Percentiles rank a stretch among this genome's conserved stretches.
phyloP scores from a whole-genome alignment of 2,113 vertebrate species.

The Leptosomus discolor region DNA sequence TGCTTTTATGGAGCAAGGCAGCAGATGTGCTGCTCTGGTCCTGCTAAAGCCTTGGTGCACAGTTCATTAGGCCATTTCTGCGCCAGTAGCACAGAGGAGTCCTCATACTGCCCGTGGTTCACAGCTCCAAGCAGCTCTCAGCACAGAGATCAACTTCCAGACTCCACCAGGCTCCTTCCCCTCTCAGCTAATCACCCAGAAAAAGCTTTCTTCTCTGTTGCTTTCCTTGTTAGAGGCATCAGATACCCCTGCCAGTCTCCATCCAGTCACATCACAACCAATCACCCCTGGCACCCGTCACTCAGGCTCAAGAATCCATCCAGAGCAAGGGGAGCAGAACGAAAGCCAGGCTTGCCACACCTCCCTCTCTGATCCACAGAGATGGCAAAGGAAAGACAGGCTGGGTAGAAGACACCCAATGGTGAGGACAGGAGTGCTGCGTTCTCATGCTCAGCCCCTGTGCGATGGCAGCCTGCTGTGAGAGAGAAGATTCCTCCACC shows the following conservation, averaged over 20 bases:
- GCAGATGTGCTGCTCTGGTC: background rate
- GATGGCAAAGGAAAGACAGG: background rate
- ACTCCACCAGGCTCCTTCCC: background rate
- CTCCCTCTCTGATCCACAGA: background rate
- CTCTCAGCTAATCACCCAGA: background rate
- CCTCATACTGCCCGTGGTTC: accelerated
- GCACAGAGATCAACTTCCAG: background rate
- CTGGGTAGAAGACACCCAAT: accelerated
- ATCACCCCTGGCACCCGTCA: background rate
- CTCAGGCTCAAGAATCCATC: background rate
- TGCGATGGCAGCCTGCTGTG: background rate
- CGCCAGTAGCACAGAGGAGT: background rate
- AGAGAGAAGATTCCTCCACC: background rate
- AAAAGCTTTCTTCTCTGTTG: background rate
- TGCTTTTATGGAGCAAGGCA: background rate
- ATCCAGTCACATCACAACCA: background rate
- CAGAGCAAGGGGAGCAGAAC: background rate
- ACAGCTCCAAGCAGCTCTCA: background rate
- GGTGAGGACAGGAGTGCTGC: background rate
- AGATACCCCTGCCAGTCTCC: background rate
- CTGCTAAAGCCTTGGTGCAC: background rate
- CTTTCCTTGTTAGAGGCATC: background rate
- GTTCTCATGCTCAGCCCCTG: background rate
- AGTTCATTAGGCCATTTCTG: background rate
- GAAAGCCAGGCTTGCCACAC: background rate